Percentiles rank a stretch among this genome's conserved stretches.
Conservation (phyloP, 2,888 invertebrate species). For the Lutraria lutraria region DNA sequence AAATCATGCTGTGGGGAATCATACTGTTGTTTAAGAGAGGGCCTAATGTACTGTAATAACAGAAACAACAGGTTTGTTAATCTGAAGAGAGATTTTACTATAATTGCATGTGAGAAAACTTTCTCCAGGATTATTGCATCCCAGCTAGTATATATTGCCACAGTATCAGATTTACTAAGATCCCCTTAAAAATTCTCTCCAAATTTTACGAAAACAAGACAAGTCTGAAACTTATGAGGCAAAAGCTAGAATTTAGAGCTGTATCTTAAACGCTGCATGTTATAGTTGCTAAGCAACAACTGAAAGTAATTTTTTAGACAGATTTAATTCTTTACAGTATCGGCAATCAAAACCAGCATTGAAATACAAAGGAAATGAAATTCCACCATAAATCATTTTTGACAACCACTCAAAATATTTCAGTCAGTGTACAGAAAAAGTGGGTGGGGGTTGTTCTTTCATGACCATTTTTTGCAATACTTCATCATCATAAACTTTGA, state of each 20-base stretch:
- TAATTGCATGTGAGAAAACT: too few relatives aligned
- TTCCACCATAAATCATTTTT: constrained; percentile 7
- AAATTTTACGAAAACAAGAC: neutral
- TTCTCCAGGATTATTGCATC: too few relatives aligned
- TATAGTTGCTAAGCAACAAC: neutral
- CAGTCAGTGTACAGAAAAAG: neutral
- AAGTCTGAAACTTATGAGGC: neutral
- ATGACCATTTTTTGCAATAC: constrained; percentile 5
- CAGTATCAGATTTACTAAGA: neutral
- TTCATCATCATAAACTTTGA: neutral
- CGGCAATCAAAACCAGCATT: neutral
- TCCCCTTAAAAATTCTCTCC: neutral
- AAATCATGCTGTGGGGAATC: too few relatives aligned
- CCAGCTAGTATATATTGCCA: too few relatives aligned
- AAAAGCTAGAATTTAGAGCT: neutral
- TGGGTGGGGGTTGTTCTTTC: neutral
- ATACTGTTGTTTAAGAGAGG: too few relatives aligned
- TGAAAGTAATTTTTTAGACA: neutral
- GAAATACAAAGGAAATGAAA: constrained; percentile 13
- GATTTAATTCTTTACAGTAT: neutral
- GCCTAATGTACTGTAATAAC: too few relatives aligned
- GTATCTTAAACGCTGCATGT: neutral
- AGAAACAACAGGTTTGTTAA: too few relatives aligned
- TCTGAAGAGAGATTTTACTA: too few relatives aligned
- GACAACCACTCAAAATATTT: neutral